Base-by-base conservation (phyloP, 2,113 vertebrate species). In the Grallaria varia region DNA sequence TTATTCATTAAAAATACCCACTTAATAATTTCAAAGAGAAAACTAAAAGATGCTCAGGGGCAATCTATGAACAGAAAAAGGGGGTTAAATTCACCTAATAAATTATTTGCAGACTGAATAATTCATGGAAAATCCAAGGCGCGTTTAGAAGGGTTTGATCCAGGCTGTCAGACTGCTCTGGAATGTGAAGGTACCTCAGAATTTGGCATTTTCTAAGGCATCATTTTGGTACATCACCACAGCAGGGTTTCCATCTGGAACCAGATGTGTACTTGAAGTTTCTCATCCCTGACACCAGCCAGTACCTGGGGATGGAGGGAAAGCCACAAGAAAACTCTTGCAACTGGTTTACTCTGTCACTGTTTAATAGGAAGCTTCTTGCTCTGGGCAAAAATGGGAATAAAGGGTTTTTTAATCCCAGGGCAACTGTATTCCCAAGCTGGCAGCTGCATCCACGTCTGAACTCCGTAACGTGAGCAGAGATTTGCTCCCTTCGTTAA, bases 51-150 rank as follows among this genome's bases (percentile, higher is more conserved):
- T 84, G 55, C 67, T 96, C 67, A 44, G 47, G 85, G 87, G 59
- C 82, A 93, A 88, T 45, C 75, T 68, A 28, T 28, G 85, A 95
- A 84, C 59, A 94, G 82, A 80, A 94, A 94, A 96, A 56, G 59
- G 42, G 88, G 82, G 82, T 60, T 95, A 96, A 88, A 93, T 88
- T 92, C 88, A 94, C 64, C 90, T 96, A 86, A 93, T 90, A 52
- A 96, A 90, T 93, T 94, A 93, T 93, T 88, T 95, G 78, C 83
- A 93, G 73, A 63, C 56, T 88, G 72, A 96, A 81, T 96, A 93
- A 96, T 93, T 90, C 49, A 93, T 82, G 67, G 71, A 17, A 42
- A 82, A 82, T 81, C 45, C 50, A 87, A 68, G 84, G 44, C 0
- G 1, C 56, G 8, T 80, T 89, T 73, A 63, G 72, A 90, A 84